Base-by-base conservation (phyloP, 2,888 invertebrate genomes). In the Hyposoter didymator region DNA sequence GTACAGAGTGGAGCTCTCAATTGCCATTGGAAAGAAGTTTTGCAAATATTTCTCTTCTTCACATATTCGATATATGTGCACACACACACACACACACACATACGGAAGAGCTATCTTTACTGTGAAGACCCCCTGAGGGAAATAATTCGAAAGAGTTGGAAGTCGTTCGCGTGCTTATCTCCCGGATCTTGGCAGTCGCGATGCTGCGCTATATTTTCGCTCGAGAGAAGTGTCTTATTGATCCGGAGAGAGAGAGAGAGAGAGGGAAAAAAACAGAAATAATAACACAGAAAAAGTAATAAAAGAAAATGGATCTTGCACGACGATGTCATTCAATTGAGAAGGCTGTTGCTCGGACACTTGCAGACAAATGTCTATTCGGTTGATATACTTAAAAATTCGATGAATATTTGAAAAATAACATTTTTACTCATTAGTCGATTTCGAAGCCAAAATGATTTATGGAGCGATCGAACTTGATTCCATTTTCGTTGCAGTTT, bases 81-180 rank as follows among this genome's bases (percentile, higher is more conserved):
- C 39, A 74, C 62, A 2, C 4, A 4, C 32, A 4, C 32, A 32
- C 35, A 35, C 35, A 35, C 35, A 79, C 52, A 64, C 22, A 64
- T 7, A 55, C 64, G 32, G 39, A 7, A 1, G 39, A 47, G 35
- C 64, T 72, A 66, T 73, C 69, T 76, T 67, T 64, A 64, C 69
- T 62, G 52, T 67, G 66, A 69, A 64, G 55, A 74, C 49, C 75
- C 84, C 81, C 74, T 67, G 66, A 70, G 78, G 82, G 75, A 76
- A 85, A 87, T 87, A 78, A 87, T 84, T 85, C 78, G 79, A 78
- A 82, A 85, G 81, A 87, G 72, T 85, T 88, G 82, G 70, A 85
- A 85, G 82, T 84, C 81, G 78, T 84, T 87, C 69, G 80, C 74
- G 82, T 84, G 82, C 85, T 87, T 84, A 85, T 87, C 82, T 85